Percentiles rank a stretch among this genome's conserved stretches.
phyloP scores from a whole-genome alignment of 2,797 vertebrate genomes.

The Aphelocoma californica region DNA sequence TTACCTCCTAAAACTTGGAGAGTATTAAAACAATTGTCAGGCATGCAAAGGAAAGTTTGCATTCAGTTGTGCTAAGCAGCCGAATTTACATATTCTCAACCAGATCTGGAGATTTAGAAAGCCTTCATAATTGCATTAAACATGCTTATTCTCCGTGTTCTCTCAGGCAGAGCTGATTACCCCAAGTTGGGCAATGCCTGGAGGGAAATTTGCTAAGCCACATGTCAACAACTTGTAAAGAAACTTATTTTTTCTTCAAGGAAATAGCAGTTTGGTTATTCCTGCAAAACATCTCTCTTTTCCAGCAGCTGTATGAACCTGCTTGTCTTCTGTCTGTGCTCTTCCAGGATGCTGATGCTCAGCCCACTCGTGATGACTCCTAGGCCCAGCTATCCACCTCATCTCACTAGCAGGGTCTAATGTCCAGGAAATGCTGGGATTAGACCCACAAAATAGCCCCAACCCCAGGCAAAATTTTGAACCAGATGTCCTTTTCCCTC shows the following conservation, averaged over 20 bases:
- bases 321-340: neutral
- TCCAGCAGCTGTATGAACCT: neutral
- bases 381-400: neutral
- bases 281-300: neutral
- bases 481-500: neutral
- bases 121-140: conserved; percentile 74
- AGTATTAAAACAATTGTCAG: conserved; percentile 70
- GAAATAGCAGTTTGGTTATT: neutral
- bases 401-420: neutral
- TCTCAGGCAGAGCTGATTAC: conserved; percentile 61
- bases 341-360: neutral
- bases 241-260: neutral
- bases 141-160: conserved; percentile 57
- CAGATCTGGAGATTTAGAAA: conserved; percentile 50
- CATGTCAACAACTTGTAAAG: conserved; percentile 38
- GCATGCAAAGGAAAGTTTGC: conserved; percentile 62
- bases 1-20: conserved; percentile 53
- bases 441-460: neutral
- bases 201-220: conserved; percentile 54
- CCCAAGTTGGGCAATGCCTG: conserved; percentile 55
- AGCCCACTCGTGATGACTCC: rapidly evolving
- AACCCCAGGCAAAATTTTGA: neutral
- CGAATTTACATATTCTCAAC: conserved; percentile 65
- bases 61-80: conserved; percentile 64
- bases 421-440: neutral